Evolutionary conservation across 1,140 invertebrate species (phyloP), one percentile per base, ranked within the genome.

Genomic region (Sitophilus oryzae): DNA sequence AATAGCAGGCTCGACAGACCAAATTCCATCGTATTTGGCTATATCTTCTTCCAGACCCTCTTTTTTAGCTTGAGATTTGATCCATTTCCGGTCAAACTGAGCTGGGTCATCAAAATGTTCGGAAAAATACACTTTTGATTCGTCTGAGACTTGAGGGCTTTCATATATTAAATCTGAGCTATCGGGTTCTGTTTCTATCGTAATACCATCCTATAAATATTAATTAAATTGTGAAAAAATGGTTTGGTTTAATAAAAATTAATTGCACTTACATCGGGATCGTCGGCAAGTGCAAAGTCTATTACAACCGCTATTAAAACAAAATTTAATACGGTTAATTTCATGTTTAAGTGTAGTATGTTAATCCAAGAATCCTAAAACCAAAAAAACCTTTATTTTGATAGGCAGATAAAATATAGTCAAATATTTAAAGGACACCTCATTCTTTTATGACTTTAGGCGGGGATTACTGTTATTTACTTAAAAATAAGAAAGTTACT

Each of bases 11-110:
- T 95, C 93, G n/a, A 96, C 75, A 64, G 74, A 73, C 82, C 82
- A 83, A 66, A 78, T 76, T 74, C 95, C 95, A 78, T 97, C 91
- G 76, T 97, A 98, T 78, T 96, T 96, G 2, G 93, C 87, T 56
- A 98, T 88, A 58, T 86, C 83, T 58, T 93, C 92, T 63, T 95
- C 91, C 9, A 85, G 85, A 51, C 84, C 90, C 58, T 96, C 91
- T 73, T 98, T 98, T 71, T 93, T 96, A 0, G 95, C 89, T 71
- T 91, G 80, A 0, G 95, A 98, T 56, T 83, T 76, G 0, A 92
- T 74, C 96, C 96, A 98, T 55, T 75, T 82, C 62, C 84, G 85
- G 18, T 82, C 80, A 58, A 93, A 91, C 20, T 76, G 75, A 11
- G 82, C 79, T 23, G 75, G 70, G 74, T 92, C 81, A 72, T 96